phyloP scores from a whole-genome alignment of 37 sponge, comb jelly and placozoan species.

The Spongilla lacustris region DNA sequence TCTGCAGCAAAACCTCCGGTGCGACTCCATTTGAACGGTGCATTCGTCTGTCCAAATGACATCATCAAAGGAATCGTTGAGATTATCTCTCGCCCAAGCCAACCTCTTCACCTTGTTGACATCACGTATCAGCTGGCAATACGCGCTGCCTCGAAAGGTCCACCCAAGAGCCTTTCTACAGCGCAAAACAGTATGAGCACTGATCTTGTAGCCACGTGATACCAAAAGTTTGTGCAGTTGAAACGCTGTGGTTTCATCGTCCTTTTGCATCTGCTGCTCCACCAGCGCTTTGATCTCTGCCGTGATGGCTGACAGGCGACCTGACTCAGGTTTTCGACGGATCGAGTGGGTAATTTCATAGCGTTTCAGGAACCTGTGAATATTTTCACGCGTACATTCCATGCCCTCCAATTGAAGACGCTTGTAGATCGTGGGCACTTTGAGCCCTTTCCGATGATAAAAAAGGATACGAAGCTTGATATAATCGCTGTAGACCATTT shows the following conservation, averaged over 20 bases:
- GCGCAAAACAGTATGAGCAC: neutral
- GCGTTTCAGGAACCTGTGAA: slow-evolving; percentile 1
- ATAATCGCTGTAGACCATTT: slow-evolving; percentile 25
- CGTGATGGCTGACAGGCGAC: slow-evolving; percentile 15
- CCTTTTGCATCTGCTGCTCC: slow-evolving; percentile 30
- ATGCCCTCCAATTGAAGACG: neutral
- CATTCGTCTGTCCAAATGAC: slow-evolving; percentile 26
- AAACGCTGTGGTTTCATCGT: slow-evolving; percentile 35
- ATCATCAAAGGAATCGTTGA: slow-evolving; percentile 10
- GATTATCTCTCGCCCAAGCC: slow-evolving; percentile 6
- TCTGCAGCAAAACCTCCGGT: slow-evolving; percentile 20
- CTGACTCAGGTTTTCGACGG: slow-evolving; percentile 6
- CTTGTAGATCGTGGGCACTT: slow-evolving; percentile 6
- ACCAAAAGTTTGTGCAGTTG: neutral
- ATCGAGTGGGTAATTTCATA: neutral
- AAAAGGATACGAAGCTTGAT: slow-evolving; percentile 13
- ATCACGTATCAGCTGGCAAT: slow-evolving; percentile 32
- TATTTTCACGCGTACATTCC: neutral
- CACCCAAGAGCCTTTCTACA: slow-evolving; percentile 12
- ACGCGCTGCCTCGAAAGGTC: slow-evolving; percentile 26
- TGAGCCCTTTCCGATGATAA: neutral
- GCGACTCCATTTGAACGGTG: slow-evolving; percentile 33
- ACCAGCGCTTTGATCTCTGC: slow-evolving; percentile 9
- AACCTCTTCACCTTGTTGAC: slow-evolving; percentile 12
- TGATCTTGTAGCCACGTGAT: neutral